Base-by-base conservation (phyloP, 2,888 invertebrate species). In the Harpagoxenus sublaevis region DNA sequence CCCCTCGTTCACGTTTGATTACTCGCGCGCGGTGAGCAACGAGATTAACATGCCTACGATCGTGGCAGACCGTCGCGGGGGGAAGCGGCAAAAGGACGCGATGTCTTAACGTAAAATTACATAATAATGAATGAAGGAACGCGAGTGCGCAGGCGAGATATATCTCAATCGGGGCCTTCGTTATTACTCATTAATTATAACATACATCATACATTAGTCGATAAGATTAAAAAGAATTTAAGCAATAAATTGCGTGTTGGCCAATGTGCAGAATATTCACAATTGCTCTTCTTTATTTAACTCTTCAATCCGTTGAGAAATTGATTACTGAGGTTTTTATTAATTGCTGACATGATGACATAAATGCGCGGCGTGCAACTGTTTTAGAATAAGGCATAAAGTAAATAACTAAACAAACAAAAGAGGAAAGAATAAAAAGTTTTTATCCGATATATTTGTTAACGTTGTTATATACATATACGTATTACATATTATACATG, bases 61-160 rank as follows among this genome's bases (percentile, higher is more conserved):
- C 70, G 15, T 51, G 48, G 12, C 39, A 63, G 53, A 31, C 35
- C 2, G 48, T 75, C 48, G 28, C 39, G 62, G 63, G 57, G 51
- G 51, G 68, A 48, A 79, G 48, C 60, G 53, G 55, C n/a, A 55
- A 74, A 55, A 74, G 48, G 66, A 73, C 73, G 35, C 84, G 63
- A 75, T 66, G 74, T 81, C 70, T 84, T 79, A 78, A 79, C 55
- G 45, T 70, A 39, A 71, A 79, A 79, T 79, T 71, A 79, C 23
- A 57, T 57, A 73, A 79, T 71, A 79, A 79, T 71, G 45, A 71
- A 39, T 53, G 57, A 63, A 35, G 9, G 28, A 53, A 2, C 28
- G 18, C 51, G 42, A 42, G 51, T 65, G 39, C 35, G 55, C 39
- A 15, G 3, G 31, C 18, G 15, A 45, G 57, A 57, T 45, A 78